A percentile compares a stretch with the other conserved stretches of the same genome.
Conservation (phyloP, 2,797 vertebrate genomes). For the Sardinella longiceps region DNA sequence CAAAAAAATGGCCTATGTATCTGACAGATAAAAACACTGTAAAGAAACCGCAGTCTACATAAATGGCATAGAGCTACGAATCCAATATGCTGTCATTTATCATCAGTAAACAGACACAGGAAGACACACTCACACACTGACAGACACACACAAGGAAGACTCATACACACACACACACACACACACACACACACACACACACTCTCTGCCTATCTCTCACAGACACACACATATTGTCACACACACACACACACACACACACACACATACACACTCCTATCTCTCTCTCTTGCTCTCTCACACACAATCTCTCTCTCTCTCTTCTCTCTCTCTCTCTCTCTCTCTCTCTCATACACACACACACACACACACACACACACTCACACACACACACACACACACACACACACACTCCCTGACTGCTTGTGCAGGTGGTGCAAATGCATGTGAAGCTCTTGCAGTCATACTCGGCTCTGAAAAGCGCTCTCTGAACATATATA, state of each 20-base stretch:
- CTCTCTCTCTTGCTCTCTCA: neutral
- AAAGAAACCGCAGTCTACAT: slow-evolving; percentile 39
- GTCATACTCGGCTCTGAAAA: neutral
- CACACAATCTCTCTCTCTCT: slow-evolving; percentile 34
- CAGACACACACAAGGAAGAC: slow-evolving; percentile 28
- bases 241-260: slow-evolving; percentile 33
- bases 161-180: slow-evolving; percentile 15
- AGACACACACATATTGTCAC: slow-evolving; percentile 9
- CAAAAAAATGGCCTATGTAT: neutral
- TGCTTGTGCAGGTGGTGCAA: slow-evolving; percentile 2
- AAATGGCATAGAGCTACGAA: slow-evolving; percentile 20
- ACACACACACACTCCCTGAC: neutral
- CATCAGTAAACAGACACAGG: slow-evolving; percentile 36
- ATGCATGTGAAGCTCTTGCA: slow-evolving; percentile 16
- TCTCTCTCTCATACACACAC: slow-evolving; percentile 39
- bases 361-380: slow-evolving; percentile 32
- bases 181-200: neutral
- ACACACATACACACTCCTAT: slow-evolving; percentile 11
- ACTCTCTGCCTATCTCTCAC: slow-evolving; percentile 13
- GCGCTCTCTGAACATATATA: slow-evolving; percentile 17
- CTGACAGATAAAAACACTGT: slow-evolving; percentile 11
- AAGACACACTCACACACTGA: slow-evolving; percentile 26
- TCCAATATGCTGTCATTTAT: slow-evolving; percentile 45
- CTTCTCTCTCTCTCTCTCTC: slow-evolving; percentile 39
- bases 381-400: slow-evolving; percentile 6